phyloP scores from a whole-genome alignment of 2,113 vertebrate species.

The Chelonoidis abingdonii region DNA sequence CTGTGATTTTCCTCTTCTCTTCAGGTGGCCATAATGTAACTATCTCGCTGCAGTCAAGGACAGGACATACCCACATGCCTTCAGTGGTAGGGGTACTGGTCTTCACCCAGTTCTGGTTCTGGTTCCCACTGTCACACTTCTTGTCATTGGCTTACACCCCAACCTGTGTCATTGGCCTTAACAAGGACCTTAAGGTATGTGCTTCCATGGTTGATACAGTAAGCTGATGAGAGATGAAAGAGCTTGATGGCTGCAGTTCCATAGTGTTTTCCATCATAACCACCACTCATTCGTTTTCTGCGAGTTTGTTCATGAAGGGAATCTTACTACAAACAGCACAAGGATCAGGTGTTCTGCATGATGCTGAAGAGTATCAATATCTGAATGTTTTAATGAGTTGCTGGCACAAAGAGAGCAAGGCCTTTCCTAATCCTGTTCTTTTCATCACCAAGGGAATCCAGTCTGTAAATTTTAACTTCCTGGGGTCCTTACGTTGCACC shows the following conservation, averaged over 20 bases:
- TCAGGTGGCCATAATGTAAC: slow-evolving; percentile 97
- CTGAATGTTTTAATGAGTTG: background rate
- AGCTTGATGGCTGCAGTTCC: background rate
- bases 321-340: background rate
- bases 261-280: background rate
- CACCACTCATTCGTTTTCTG: background rate
- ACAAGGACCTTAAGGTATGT: slow-evolving; percentile 98
- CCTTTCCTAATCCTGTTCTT: background rate
- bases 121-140: slow-evolving; percentile 98
- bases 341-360: background rate
- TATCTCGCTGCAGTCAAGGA: slow-evolving; percentile 98
- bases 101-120: slow-evolving; percentile 99
- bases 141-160: slow-evolving; percentile 96
- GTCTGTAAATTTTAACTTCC: background rate
- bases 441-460: background rate
- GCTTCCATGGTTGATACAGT: fast-evolving
- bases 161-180: slow-evolving; percentile 97
- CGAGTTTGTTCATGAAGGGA: background rate
- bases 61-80: slow-evolving; percentile 99
- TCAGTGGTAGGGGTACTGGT: slow-evolving; percentile 97
- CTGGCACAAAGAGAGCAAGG: background rate
- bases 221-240: background rate
- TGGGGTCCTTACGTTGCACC: background rate
- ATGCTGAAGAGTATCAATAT: background rate
- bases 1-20: slow-evolving; percentile 3